Conservation (phyloP, 2,113 vertebrate species). For the Plestiodon gilberti region DNA sequence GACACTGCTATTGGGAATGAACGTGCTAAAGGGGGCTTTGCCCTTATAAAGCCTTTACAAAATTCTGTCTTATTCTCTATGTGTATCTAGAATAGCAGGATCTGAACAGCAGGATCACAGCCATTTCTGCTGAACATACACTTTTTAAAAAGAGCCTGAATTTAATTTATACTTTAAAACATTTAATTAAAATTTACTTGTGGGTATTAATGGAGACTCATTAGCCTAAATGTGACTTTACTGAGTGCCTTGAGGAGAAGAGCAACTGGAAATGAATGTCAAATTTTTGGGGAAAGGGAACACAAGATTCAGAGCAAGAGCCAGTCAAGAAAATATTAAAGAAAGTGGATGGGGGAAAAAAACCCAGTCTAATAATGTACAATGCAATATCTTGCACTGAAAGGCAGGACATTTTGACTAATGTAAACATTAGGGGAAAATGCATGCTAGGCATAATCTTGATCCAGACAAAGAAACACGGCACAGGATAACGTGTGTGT, state of each 20-base stretch:
- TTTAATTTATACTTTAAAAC: slow-evolving; percentile 30
- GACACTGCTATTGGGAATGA: neutral
- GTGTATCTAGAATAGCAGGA: neutral
- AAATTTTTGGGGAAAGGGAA: slow-evolving; percentile 7
- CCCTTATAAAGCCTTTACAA: neutral
- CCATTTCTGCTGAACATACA: neutral
- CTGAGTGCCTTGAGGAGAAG: slow-evolving; percentile 6
- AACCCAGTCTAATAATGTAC: neutral
- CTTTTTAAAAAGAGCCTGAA: slow-evolving; percentile 8
- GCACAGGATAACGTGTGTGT: neutral
- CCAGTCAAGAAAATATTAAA: neutral
- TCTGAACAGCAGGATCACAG: neutral
- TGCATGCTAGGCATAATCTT: neutral
- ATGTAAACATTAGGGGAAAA: neutral
- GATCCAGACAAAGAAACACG: neutral
- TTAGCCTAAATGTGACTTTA: slow-evolving; percentile 17
- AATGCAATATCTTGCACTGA: neutral
- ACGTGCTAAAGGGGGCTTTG: neutral
- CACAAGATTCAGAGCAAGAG: neutral
- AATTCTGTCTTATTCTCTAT: neutral
- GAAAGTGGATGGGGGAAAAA: neutral
- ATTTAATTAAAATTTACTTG: slow-evolving; percentile 24
- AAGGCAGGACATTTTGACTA: neutral
- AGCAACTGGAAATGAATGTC: neutral
- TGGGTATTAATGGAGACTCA: slow-evolving; percentile 28